Evolutionary conservation across 2,888 invertebrate species (phyloP).

Genomic region (Chrysomela aeneicollis): DNA sequence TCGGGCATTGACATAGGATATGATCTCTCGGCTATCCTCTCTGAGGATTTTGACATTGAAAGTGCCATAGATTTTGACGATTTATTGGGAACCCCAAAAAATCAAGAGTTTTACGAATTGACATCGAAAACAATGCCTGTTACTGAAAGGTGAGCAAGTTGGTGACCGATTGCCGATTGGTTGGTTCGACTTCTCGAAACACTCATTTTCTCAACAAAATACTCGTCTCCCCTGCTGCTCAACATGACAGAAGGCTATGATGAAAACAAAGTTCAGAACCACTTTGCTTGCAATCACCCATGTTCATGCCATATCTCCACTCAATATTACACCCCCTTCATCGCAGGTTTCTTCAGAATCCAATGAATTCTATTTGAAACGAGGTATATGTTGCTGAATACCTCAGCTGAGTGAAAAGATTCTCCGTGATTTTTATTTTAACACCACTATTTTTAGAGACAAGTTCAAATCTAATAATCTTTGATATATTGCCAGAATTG

Average conservation of each 20-base stretch:
- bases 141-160: conserved; percentile 66
- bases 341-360: too few relatives aligned
- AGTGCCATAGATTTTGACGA: conserved; percentile 64
- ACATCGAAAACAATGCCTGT: conserved; percentile 69
- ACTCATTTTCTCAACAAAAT: conserved; percentile 2
- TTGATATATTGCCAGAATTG: conserved; percentile 45
- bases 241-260: conserved; percentile 30
- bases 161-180: conserved; percentile 28
- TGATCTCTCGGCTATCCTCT: conserved; percentile 66
- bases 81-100: conserved; percentile 63
- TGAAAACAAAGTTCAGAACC: background rate
- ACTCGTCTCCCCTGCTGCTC: background rate
- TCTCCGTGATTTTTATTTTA: conserved; percentile 36
- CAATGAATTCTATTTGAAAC: too few relatives aligned
- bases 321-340: too few relatives aligned
- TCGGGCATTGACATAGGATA: conserved; percentile 73
- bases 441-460: conserved; percentile 40
- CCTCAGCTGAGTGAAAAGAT: conserved; percentile 17
- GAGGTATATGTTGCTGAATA: background rate
- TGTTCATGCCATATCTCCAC: too few relatives aligned
- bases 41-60: conserved; percentile 63
- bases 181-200: conserved; percentile 28
- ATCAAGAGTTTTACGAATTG: conserved; percentile 70
- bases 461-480: conserved; percentile 43
- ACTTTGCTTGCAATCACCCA: too few relatives aligned